Evolutionary conservation across 2,888 invertebrate genomes (phyloP).

Genomic region (Diaprepes abbreviatus): DNA sequence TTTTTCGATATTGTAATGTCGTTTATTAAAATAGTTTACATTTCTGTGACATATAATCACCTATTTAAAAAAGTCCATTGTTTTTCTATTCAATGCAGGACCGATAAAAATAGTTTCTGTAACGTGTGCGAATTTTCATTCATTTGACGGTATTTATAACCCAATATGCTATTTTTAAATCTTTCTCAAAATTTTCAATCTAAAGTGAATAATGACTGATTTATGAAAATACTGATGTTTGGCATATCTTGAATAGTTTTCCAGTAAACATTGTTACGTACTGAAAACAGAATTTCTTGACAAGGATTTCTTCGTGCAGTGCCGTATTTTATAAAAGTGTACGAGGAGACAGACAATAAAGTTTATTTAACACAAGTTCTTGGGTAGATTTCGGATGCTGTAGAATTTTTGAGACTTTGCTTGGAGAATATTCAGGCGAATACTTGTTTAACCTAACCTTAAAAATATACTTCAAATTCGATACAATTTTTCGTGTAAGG

Average conservation of each 20-base stretch:
- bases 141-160: constrained; percentile 1
- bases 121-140: neutral
- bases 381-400: no score
- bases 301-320: neutral
- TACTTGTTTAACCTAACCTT: no score
- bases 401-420: no score
- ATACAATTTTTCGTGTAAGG: no score
- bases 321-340: neutral
- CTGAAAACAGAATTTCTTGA: neutral
- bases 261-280: constrained; percentile 6
- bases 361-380: no score
- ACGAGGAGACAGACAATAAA: no score
- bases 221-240: constrained; percentile 22
- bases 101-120: neutral
- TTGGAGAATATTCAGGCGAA: no score
- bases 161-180: neutral
- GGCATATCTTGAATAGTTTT: constrained; percentile 12
- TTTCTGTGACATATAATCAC: no score
- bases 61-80: neutral
- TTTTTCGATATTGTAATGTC: no score
- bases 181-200: neutral
- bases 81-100: neutral
- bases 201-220: neutral
- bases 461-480: no score
- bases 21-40: no score